Base-by-base conservation (phyloP, 1,140 invertebrate genomes). In the Drosophila mojavensis region DNA sequence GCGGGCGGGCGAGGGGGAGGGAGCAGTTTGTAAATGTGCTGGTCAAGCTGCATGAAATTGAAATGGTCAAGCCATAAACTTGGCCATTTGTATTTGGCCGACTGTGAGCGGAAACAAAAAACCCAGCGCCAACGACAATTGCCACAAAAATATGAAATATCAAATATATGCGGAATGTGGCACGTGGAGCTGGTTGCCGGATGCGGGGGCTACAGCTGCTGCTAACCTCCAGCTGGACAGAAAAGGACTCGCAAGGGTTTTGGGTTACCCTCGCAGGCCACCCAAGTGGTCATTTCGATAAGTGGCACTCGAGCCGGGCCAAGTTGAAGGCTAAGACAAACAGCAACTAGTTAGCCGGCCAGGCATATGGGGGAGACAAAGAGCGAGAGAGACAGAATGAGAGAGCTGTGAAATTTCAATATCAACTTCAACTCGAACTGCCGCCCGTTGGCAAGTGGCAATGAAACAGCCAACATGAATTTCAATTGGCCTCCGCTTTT, bases 11-110 rank as follows among this genome's bases (percentile, higher is more conserved):
- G 15, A 47, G 61, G n/a, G 26, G 15, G 50, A 74, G 53, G 15
- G 47, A 74, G 53, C 72, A 50, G 68, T 71, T 71, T 77, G 78
- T 78, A 75, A 78, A 72, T 85, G 81, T 75, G 47, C 13, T 60
- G 82, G 82, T 86, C 82, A 86, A 86, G 82, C 79, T 86, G 83
- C 83, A 88, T 86, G 77, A 86, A 86, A 86, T 86, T 86, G 83
- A 86, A 86, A 86, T 88, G 83, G 79, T 66, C 82, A 65, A 79
- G 69, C 76, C 83, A 88, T 86, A 86, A 86, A 86, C 76, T 82
- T 86, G 83, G 72, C 82, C 82, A 86, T 88, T 86, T 86, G 79
- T 86, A 86, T 69, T 88, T 63, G 36, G 75, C 66, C 50, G 68
- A 9, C 76, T 82, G 78, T 73, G 82, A 79, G 81, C 69, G 68